phyloP scores from a whole-genome alignment of 2,888 invertebrate species.

The Horisme vitalbata region DNA sequence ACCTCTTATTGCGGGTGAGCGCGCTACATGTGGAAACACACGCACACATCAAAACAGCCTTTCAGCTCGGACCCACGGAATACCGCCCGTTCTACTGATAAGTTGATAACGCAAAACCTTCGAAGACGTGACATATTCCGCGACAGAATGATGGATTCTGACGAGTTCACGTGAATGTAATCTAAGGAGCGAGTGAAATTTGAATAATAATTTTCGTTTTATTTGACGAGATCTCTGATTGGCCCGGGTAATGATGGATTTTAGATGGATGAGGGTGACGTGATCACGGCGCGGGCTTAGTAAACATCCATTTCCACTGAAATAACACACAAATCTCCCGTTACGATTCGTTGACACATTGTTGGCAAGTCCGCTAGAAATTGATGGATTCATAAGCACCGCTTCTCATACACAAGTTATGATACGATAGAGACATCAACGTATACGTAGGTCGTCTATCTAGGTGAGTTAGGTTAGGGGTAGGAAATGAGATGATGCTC shows the following conservation, averaged over 20 bases:
- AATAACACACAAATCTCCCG: constrained; percentile 14
- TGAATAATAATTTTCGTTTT: not conserved
- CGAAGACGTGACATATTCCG: not conserved
- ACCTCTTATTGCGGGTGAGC: constrained; percentile 18
- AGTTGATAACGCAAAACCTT: not conserved
- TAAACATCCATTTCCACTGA: constrained; percentile 19
- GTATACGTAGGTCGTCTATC: constrained; percentile 1
- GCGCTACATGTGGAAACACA: not conserved
- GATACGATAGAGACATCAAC: constrained; percentile 9
- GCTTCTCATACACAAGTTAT: constrained; percentile 6
- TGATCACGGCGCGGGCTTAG: constrained; percentile 1
- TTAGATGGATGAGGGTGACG: not conserved
- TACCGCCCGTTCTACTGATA: not conserved
- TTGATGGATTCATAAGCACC: constrained; percentile 20
- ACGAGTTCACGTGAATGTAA: not conserved
- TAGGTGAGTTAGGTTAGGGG: constrained; percentile 17
- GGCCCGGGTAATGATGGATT: constrained; percentile 5
- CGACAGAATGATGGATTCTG: not conserved
- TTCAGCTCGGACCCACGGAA: not conserved
- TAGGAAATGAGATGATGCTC: constrained; percentile 7
- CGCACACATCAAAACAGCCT: constrained; percentile 20
- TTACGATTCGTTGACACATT: constrained; percentile 20
- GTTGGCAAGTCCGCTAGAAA: constrained; percentile 18
- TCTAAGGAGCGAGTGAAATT: not conserved
- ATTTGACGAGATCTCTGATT: constrained; percentile 2